Conservation (phyloP, 2,797 vertebrate species). For the Triplophysa yarkandensis region DNA sequence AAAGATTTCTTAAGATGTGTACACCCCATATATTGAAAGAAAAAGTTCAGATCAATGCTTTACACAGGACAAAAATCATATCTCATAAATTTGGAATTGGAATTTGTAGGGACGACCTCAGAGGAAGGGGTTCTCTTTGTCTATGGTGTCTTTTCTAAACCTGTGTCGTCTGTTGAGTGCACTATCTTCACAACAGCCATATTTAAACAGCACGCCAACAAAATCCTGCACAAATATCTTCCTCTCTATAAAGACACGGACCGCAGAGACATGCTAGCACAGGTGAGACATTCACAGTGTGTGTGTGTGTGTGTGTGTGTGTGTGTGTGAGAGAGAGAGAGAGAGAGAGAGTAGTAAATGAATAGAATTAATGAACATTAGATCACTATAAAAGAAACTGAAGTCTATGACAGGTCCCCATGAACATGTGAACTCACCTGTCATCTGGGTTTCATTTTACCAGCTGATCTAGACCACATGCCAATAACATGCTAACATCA, state of each 20-base stretch:
- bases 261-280: constrained; percentile 73
- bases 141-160: constrained; percentile 70
- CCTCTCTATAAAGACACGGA: constrained; percentile 69
- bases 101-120: constrained; percentile 76
- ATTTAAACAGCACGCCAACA: constrained; percentile 76
- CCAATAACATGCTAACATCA: neutral
- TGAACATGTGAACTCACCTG: neutral
- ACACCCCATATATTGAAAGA: no score
- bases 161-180: constrained; percentile 69
- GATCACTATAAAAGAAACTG: no score
- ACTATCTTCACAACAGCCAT: constrained; percentile 72
- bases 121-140: constrained; percentile 77
- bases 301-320: neutral
- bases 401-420: no score
- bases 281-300: constrained; percentile 61
- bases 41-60: no score
- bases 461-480: neutral
- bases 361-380: no score
- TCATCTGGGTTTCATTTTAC: neutral
- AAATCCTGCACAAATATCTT: constrained; percentile 73
- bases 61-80: no score
- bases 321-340: no score
- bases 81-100: no score
- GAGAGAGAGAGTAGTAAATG: no score
- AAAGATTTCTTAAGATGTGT: no score